phyloP scores from a whole-genome alignment of 2,113 vertebrate genomes.

The Cettia cetti region DNA sequence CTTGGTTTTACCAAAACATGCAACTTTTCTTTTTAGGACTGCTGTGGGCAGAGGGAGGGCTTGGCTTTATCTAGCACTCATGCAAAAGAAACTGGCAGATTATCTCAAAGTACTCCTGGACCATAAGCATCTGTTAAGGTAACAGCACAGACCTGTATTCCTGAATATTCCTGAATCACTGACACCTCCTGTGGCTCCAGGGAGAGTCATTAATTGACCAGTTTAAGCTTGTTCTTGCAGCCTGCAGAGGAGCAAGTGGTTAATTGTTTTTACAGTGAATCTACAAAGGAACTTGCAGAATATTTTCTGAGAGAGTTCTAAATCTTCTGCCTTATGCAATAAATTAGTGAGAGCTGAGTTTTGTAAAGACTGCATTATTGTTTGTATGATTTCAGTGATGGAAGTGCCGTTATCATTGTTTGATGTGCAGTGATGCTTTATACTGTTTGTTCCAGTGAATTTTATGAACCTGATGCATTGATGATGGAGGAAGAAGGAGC shows the following conservation, averaged over 20 bases:
- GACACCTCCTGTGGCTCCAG: neutral
- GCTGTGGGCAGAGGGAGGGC: conserved; percentile 90
- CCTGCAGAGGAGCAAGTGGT: neutral
- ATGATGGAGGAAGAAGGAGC: conserved; percentile 95
- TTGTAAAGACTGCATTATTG: neutral
- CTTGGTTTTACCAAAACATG: neutral
- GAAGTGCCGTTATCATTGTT: neutral
- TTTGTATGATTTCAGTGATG: neutral
- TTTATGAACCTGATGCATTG: conserved; percentile 90
- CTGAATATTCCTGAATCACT: neutral
- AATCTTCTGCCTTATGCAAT: neutral
- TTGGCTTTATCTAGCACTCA: conserved; percentile 95
- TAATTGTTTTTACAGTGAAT: neutral
- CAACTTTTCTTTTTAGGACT: conserved; percentile 76
- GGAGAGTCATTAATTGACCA: neutral
- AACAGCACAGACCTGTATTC: neutral
- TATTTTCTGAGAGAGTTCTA: neutral
- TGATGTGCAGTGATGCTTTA: neutral
- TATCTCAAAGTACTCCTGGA: conserved; percentile 93
- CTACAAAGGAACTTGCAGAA: neutral
- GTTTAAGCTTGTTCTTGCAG: neutral
- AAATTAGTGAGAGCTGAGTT: neutral
- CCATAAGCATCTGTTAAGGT: conserved; percentile 90
- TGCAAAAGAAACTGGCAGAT: conserved; percentile 97
- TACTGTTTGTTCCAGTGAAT: conserved; percentile 80